Evolutionary conservation across 2,888 invertebrate genomes (phyloP).

Genomic region (Dascillus cervinus): DNA sequence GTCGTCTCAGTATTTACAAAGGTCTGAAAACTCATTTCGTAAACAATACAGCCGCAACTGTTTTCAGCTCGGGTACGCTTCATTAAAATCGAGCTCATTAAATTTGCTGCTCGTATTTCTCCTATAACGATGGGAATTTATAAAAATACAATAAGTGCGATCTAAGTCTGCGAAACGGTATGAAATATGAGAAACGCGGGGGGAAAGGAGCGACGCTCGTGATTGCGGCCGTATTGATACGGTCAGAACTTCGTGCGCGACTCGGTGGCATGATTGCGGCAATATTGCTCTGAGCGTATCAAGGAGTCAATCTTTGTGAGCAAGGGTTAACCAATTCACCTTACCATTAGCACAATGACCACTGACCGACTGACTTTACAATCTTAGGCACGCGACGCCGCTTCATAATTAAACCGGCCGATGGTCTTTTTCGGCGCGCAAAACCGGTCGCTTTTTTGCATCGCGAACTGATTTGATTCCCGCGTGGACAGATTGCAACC

Average conservation of each 20-base stretch:
- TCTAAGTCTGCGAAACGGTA: slow-evolving; percentile 10
- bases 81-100: no score
- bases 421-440: slow-evolving; percentile 15
- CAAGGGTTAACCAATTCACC: slow-evolving; percentile 37
- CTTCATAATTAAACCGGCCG: slow-evolving; percentile 14
- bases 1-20: no score
- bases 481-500: no score
- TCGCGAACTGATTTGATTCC: no score
- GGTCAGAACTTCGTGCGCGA: slow-evolving; percentile 20
- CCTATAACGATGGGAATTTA: no score
- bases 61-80: no score
- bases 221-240: slow-evolving; percentile 12
- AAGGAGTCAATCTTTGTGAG: slow-evolving; percentile 34
- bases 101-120: no score
- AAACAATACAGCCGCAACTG: no score
- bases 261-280: slow-evolving; percentile 37
- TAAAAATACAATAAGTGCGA: no score
- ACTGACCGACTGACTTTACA: slow-evolving; percentile 22
- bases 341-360: slow-evolving; percentile 40
- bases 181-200: slow-evolving; percentile 16
- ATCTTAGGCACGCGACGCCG: slow-evolving; percentile 24
- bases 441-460: no score
- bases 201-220: slow-evolving; percentile 9
- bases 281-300: slow-evolving; percentile 38
- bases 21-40: no score